Percentiles rank a stretch among this genome's conserved stretches.
Conservation (phyloP, 2,113 vertebrate species). For the Oreotragus oreotragus region DNA sequence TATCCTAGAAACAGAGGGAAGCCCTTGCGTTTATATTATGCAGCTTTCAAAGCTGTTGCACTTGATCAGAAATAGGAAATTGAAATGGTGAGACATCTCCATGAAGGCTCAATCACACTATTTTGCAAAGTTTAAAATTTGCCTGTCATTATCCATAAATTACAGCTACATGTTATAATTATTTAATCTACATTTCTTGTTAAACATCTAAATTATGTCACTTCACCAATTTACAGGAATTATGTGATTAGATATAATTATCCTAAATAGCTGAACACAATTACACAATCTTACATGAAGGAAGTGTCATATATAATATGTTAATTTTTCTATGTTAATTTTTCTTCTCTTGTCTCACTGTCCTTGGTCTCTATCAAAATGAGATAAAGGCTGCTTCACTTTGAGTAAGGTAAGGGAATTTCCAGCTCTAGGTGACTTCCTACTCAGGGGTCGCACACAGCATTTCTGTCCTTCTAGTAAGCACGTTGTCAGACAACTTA, state of each 20-base stretch:
- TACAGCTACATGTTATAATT: constrained; percentile 52
- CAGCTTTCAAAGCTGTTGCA: not conserved
- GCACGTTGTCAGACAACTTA: not conserved
- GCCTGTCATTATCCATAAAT: constrained; percentile 56
- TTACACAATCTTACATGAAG: constrained; percentile 50
- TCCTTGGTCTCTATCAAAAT: not conserved
- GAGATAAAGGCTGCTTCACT: not conserved
- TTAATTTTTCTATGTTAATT: not conserved
- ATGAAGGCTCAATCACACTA: constrained; percentile 12
- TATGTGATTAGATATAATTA: constrained; percentile 70
- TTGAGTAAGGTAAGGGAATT: not conserved
- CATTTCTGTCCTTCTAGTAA: not conserved
- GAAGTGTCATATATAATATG: constrained; percentile 7
- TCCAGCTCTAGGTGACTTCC: not conserved
- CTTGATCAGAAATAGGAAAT: constrained; percentile 29
- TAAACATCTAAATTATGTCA: constrained; percentile 71
- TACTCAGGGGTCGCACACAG: not conserved
- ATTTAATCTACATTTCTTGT: constrained; percentile 67
- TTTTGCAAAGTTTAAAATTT: constrained; percentile 60
- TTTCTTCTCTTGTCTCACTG: not conserved
- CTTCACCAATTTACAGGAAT: constrained; percentile 66
- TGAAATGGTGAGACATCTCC: not conserved
- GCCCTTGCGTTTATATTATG: not conserved
- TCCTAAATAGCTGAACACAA: constrained; percentile 59
- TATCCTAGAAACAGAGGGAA: not conserved